Conservation (phyloP, 2,113 vertebrate genomes). For the Phocoena phocoena region DNA sequence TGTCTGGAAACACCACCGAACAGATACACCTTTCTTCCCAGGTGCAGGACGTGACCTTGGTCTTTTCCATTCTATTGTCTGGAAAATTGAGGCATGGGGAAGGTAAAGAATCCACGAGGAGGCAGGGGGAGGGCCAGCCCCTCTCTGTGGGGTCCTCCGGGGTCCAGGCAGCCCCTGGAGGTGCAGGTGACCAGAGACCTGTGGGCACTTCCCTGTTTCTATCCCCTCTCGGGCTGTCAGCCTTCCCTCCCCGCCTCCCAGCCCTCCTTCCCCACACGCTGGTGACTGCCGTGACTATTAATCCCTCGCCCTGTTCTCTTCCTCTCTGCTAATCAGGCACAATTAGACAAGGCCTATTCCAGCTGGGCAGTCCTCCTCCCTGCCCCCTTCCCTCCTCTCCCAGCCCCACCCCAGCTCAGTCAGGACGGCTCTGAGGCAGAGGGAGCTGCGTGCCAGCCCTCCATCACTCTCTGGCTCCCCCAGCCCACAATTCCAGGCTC, state of each 20-base stretch:
- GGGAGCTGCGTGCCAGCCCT: not conserved
- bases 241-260: conserved; percentile 44
- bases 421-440: conserved; percentile 24
- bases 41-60: not conserved
- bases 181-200: not conserved
- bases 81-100: not conserved
- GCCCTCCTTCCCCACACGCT: conserved; percentile 43
- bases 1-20: not conserved
- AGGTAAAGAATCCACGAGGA: not conserved
- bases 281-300: conserved; percentile 78
- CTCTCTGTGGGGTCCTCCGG: not conserved
- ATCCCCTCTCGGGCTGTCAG: not conserved
- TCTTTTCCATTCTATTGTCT: not conserved
- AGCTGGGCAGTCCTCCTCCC: conserved; percentile 78
- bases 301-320: conserved; percentile 79
- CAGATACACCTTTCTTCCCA: not conserved
- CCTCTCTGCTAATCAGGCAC: conserved; percentile 82
- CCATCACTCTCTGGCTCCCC: not conserved
- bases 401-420: conserved; percentile 47
- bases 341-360: conserved; percentile 82
- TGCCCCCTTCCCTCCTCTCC: conserved; percentile 41
- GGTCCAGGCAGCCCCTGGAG: not conserved
- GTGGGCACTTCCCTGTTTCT: not conserved
- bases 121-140: not conserved
- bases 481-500: not conserved